phyloP scores from a whole-genome alignment of 1,140 invertebrate genomes.

The Calliphora vicina region DNA sequence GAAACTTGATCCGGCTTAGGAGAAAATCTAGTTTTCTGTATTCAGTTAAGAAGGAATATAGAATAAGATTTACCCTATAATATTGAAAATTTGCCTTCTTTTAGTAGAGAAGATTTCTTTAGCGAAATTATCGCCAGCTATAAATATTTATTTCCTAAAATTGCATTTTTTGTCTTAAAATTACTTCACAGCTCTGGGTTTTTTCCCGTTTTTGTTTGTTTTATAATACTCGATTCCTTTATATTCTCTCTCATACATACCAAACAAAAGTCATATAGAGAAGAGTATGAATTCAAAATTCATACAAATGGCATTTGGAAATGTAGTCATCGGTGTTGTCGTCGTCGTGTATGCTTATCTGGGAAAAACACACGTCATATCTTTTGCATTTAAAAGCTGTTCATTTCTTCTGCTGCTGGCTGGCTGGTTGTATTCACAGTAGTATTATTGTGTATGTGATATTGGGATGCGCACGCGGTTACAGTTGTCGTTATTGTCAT shows the following conservation, averaged over 20 bases:
- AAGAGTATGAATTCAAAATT: not conserved
- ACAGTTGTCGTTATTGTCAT: not conserved
- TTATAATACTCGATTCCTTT: no score
- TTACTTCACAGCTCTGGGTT: no score
- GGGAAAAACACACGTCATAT: constrained; percentile 34
- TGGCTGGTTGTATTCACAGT: not conserved
- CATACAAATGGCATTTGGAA: constrained; percentile 25
- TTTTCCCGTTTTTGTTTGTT: no score
- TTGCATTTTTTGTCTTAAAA: no score
- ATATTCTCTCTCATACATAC: not conserved
- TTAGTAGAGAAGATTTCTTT: no score
- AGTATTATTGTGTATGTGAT: not conserved
- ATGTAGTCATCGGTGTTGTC: not conserved
- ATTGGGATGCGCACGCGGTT: constrained; percentile 17
- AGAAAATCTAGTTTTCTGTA: no score
- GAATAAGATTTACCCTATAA: no score
- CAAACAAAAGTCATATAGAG: not conserved
- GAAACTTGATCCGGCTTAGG: no score
- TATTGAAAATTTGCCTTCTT: no score
- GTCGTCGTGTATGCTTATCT: constrained; percentile 30
- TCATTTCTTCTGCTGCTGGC: not conserved
- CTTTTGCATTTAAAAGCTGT: constrained; percentile 33
- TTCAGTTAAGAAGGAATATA: no score
- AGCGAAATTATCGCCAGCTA: no score
- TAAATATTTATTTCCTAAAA: no score